phyloP scores from a whole-genome alignment of 2,888 invertebrate genomes.

The Hirtodrosophila confusa region DNA sequence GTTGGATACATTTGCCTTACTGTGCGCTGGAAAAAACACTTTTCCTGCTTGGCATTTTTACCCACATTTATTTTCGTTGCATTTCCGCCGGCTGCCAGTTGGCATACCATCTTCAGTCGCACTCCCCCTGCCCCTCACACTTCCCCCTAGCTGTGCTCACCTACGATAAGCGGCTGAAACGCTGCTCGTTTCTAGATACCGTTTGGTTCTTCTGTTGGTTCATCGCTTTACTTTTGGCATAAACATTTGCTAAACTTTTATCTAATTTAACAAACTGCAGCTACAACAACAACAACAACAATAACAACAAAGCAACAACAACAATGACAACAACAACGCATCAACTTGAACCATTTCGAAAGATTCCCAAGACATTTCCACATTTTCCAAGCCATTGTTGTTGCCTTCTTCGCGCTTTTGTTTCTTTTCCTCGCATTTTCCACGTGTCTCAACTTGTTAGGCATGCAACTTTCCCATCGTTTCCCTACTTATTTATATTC shows the following conservation, averaged over 20 bases:
- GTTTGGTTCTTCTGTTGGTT: constrained; percentile 15
- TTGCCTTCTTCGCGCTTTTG: constrained; percentile 57
- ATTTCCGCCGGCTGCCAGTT: constrained; percentile 68
- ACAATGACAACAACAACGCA: constrained; percentile 41
- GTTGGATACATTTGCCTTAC: constrained; percentile 15
- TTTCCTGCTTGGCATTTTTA: constrained; percentile 68
- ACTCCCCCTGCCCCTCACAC: not conserved
- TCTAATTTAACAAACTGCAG: constrained; percentile 75
- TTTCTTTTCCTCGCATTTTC: constrained; percentile 60
- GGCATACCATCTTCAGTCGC: not conserved
- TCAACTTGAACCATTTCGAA: constrained; percentile 60
- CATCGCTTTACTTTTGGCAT: constrained; percentile 61
- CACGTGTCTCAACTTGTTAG: constrained; percentile 71
- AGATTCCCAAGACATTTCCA: constrained; percentile 74
- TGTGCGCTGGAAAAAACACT: constrained; percentile 38
- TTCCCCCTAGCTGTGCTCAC: not conserved
- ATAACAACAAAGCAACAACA: constrained; percentile 21
- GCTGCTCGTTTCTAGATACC: constrained; percentile 8
- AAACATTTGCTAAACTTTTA: constrained; percentile 78
- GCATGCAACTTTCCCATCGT: constrained; percentile 77
- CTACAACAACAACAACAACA: constrained; percentile 26
- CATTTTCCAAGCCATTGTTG: constrained; percentile 74
- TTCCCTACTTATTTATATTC: constrained; percentile 42
- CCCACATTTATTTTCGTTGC: constrained; percentile 77
- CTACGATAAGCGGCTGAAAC: constrained; percentile 34